These are phyloP conservation scores for Callospermophilus lateralis DNA, from an alignment of 2,113 vertebrate species.

Conservation along the genomic window DNA sequence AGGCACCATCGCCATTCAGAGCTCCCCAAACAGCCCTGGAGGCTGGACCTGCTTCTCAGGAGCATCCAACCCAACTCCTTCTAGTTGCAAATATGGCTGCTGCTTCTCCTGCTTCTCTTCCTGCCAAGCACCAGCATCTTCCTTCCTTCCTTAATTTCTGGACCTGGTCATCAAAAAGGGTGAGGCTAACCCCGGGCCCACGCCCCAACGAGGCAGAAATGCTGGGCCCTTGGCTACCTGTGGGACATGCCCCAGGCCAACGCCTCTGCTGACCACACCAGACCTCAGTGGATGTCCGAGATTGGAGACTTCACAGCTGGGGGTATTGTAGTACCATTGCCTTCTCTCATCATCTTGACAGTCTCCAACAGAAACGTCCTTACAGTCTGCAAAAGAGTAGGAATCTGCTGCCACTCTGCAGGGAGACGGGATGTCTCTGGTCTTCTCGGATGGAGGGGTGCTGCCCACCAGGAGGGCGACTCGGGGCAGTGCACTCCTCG, in stretches of 20 bases:
- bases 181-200: background rate
- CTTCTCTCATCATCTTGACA: background rate
- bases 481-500: background rate
- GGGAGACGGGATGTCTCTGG: background rate
- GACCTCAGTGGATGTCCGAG: background rate
- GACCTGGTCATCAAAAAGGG: too few relatives aligned
- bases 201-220: background rate
- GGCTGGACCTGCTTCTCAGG: background rate
- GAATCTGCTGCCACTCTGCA: background rate
- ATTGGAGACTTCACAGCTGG: background rate
- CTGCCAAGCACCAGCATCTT: background rate
- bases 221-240: background rate
- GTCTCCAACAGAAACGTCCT: background rate
- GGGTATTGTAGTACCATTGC: background rate
- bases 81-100: background rate
- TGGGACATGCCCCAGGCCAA: background rate
- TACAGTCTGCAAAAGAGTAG: background rate
- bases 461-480: background rate
- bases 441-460: background rate
- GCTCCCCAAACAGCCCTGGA: background rate
- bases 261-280: background rate
- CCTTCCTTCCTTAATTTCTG: background rate
- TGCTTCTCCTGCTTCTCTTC: background rate
- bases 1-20: accelerated
- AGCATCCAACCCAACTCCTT: background rate